Evolutionary conservation across 2,113 vertebrate genomes (phyloP), one percentile per base, ranked within the genome.

Genomic region (Tragelaphus buxtoni): DNA sequence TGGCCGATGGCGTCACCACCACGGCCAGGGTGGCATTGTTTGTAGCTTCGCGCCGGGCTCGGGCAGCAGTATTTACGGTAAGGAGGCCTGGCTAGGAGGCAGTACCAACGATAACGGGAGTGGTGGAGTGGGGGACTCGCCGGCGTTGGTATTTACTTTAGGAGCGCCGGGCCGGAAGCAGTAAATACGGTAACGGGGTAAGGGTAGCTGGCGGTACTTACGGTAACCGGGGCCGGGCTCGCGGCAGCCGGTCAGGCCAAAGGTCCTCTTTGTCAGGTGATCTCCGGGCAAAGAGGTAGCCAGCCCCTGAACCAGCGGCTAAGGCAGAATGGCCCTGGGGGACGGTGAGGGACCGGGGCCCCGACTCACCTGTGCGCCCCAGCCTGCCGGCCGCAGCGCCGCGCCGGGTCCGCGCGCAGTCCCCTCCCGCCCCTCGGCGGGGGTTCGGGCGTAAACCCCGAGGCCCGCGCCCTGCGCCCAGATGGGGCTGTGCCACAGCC

Each of bases 401-500:
- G 96, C 98, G 97, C 97, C 98, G 97, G 98, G 94, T 85, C 95
- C 97, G 87, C 53, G 82, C n/a, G 49, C n/a, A 92, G 56, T 49
- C 18, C 65, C 56, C 63, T 74, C 82, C 88, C 4, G 47, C 16
- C 96, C 86, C 30, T 45, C 39, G 0, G 72, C 45, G 11, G 84
- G 72, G 69, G 14, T 39, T 18, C 65, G 5, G 30, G n/a, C 87
- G 22, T 87, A 85, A 93, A 17, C 55, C 35, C 17, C 3, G 35
- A 60, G 49, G 86, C 88, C 58, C 12, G 5, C 39, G 24, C 17
- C n/a, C 18, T 7, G 18, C 53, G 87, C 26, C 84, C 69, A n/a
- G 98, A 99, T 99, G 99, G 99, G 99, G 98, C 99, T 99, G 98
- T 99, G 99, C 98, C 99, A 99, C 98, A 99, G 99, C 97, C 98